Evolutionary conservation across 1,140 invertebrate species (phyloP), one percentile per base, ranked within the genome.

Genomic region (Orussus abietinus): DNA sequence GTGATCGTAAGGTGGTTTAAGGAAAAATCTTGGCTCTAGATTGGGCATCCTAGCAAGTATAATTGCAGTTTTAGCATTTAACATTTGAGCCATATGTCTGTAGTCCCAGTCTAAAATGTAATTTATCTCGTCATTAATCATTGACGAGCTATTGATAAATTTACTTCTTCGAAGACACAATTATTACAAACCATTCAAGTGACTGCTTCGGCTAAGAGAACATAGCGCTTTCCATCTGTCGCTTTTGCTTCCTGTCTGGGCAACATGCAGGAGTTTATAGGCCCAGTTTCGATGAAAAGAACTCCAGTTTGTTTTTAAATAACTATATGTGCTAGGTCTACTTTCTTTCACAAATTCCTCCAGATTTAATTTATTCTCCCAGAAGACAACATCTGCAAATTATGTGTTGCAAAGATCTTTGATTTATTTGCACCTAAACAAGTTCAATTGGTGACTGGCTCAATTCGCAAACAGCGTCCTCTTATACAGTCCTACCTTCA

Each of bases 1-100:
- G 54, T 75, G 65, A 45, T 71, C 72, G 25, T 79, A 75, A 2
- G 80, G 80, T 5, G 82, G 80, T 26, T 77, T 76, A n/a, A 83
- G 51, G 54, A 85, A 84, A 44, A 82, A 81, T 13, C 77, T 62
- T 36, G 75, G 53, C 58, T 84, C 77, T 12, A 72, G 74, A 47
- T 77, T 72, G 22, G 65, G 50, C 6, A 75, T 77, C 51, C 82
- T 60, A 17, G 82, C 81, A 17, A 86, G 65, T 20, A 76, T 71
- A 3, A 83, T 75, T 3, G 82, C 82, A 20, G 80, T 84, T 55
- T 71, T 77, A 30, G 77, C 72, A 64, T 84, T 79, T 29, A 82
- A 68, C 53, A 78, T 79, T 65, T 84, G 82, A 9, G 82, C 81
- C 28, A 85, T 67, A 45, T 80, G 76, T 14, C 64, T 58, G 60